These are phyloP conservation scores for Rhinopithecus roxellana DNA, from an alignment of 2,113 vertebrate genomes.

Conservation along the genomic window DNA sequence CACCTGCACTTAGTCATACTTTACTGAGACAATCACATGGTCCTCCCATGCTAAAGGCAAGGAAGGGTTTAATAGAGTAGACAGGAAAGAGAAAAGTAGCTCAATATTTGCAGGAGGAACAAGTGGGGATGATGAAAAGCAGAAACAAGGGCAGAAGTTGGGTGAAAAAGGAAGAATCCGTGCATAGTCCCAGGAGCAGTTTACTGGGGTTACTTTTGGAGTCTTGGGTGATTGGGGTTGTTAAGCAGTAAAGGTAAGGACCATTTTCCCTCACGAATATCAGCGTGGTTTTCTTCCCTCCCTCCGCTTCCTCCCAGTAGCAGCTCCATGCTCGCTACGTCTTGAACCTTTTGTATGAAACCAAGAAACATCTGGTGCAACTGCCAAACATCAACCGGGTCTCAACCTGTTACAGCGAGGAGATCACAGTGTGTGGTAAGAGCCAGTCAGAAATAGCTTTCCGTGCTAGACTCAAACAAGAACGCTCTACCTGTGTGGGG, in stretches of 20 bases:
- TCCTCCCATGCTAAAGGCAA: background rate
- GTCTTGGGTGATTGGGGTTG: background rate
- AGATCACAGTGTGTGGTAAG: constrained; percentile 94
- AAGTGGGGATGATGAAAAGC: background rate
- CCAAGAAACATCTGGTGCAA: constrained; percentile 89
- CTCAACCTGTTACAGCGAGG: constrained; percentile 89
- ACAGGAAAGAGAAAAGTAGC: background rate
- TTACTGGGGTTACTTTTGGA: background rate
- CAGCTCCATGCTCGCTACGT: constrained; percentile 95
- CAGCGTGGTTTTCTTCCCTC: constrained; percentile 9
- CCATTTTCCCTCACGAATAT: background rate
- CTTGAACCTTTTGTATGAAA: constrained; percentile 92
- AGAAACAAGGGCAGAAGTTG: background rate
- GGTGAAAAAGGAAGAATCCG: background rate
- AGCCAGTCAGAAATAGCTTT: accelerated
- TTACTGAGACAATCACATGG: background rate
- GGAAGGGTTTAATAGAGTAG: background rate
- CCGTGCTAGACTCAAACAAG: background rate
- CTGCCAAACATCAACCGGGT: constrained; percentile 93
- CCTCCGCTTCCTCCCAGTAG: constrained; percentile 88
- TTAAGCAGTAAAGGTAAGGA: background rate
- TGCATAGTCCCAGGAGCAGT: background rate
- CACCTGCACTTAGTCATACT: background rate
- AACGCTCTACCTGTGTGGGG: background rate
- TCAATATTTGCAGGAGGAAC: background rate